These are phyloP conservation scores for Tympanoctomys barrerae DNA, from an alignment of 2,797 vertebrate genomes.

Conservation along the genomic window DNA sequence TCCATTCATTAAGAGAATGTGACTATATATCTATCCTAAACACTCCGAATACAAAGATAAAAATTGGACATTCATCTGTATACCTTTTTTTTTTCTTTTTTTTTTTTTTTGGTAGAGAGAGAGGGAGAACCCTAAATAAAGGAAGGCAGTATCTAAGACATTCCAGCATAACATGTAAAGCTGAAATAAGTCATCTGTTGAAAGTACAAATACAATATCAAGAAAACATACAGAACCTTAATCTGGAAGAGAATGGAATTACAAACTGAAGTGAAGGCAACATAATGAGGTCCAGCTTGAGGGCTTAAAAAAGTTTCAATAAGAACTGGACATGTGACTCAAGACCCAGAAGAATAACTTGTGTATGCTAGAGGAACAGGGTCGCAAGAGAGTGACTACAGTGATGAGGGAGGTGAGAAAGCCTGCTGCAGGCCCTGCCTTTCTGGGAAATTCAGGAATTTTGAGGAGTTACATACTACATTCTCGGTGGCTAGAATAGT, in stretches of 20 bases:
- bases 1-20: no score
- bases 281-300: neutral
- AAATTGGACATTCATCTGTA: no score
- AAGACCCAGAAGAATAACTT: neutral
- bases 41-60: no score
- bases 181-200: neutral
- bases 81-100: no score
- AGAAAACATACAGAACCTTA: neutral
- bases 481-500: neutral
- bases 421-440: neutral
- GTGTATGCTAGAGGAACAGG: neutral
- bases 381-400: neutral
- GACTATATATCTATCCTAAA: no score
- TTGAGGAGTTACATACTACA: neutral
- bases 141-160: neutral
- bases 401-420: neutral
- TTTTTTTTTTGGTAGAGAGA: no score
- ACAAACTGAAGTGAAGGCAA: neutral
- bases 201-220: neutral
- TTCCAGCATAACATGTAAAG: neutral
- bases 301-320: neutral
- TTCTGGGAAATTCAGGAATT: neutral
- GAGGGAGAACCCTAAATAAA: neutral
- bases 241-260: neutral
- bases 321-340: neutral